phyloP scores from a whole-genome alignment of 1,140 invertebrate genomes.

The Zaprionus camerounensis region DNA sequence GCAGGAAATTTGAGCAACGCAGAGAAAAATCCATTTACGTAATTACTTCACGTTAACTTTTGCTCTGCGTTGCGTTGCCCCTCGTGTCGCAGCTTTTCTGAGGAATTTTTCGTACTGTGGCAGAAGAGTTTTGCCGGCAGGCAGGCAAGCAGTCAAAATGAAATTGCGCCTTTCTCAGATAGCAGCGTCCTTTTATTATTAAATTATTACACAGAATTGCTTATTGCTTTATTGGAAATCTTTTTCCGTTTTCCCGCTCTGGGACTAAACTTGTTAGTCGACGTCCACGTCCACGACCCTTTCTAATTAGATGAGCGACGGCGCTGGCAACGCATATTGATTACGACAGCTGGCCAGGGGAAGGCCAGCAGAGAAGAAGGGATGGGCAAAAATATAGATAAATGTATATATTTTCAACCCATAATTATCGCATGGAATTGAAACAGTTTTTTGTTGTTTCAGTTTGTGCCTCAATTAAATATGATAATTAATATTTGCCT shows the following conservation, averaged over 20 bases:
- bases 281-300: constrained; percentile 9
- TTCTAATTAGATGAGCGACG: constrained; percentile 49
- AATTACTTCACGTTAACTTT: constrained; percentile 80
- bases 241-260: constrained; percentile 36
- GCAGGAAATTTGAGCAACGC: constrained; percentile 80
- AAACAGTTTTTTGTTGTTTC: constrained; percentile 12
- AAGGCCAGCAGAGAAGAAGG: not conserved
- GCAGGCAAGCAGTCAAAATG: constrained; percentile 21
- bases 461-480: constrained; percentile 31
- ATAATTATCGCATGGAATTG: constrained; percentile 25
- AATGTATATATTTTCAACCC: not conserved
- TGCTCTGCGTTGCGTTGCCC: constrained; percentile 33
- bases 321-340: constrained; percentile 41
- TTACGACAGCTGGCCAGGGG: constrained; percentile 12
- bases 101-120: constrained; percentile 17
- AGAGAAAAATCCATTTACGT: constrained; percentile 80
- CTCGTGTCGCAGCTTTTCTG: not conserved
- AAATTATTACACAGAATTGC: constrained; percentile 71
- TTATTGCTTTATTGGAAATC: constrained; percentile 75
- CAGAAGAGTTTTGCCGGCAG: constrained; percentile 25
- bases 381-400: constrained; percentile 9
- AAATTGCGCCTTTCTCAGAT: constrained; percentile 37
- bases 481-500: constrained; percentile 33
- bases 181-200: constrained; percentile 57
- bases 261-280: constrained; percentile 41